These are phyloP conservation scores for Nerophis ophidion DNA, from an alignment of 2,113 vertebrate species.

Conservation along the genomic window DNA sequence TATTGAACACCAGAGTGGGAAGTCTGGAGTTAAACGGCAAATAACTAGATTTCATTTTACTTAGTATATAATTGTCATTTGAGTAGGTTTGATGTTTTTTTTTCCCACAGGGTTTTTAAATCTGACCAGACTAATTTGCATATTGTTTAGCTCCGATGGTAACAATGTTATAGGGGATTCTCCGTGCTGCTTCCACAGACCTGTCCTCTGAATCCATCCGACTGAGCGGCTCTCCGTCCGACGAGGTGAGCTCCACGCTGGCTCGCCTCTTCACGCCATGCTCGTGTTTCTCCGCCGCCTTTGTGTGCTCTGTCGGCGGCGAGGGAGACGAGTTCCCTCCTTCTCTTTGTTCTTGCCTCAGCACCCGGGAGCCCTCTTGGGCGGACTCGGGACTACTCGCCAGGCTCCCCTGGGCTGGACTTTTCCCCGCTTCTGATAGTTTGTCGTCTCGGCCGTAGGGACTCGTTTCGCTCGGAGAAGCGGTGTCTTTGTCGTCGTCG, in stretches of 20 bases:
- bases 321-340: constrained; percentile 58
- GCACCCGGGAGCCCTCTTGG: constrained; percentile 58
- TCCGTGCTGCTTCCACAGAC: constrained; percentile 63
- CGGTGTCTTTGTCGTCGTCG: constrained; percentile 12
- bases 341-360: constrained; percentile 70
- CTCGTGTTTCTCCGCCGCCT: constrained; percentile 47
- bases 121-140: too few species aligned
- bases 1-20: too few species aligned
- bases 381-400: constrained; percentile 44
- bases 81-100: too few species aligned
- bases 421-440: constrained; percentile 39
- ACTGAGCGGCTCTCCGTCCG: constrained; percentile 86
- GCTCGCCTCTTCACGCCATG: constrained; percentile 54
- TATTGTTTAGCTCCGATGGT: too few species aligned
- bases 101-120: too few species aligned
- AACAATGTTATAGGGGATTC: too few species aligned
- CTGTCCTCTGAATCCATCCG: constrained; percentile 97
- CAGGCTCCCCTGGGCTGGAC: constrained; percentile 51
- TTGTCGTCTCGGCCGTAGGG: constrained; percentile 3
- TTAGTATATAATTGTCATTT: too few species aligned
- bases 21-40: too few species aligned
- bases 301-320: constrained; percentile 35
- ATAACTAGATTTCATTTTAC: too few species aligned
- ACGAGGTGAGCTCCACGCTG: constrained; percentile 74
- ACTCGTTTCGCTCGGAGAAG: neutral